Percentiles rank a stretch among this genome's conserved stretches.
Conservation (phyloP, 1,140 invertebrate genomes). For the Pissodes strobi region DNA sequence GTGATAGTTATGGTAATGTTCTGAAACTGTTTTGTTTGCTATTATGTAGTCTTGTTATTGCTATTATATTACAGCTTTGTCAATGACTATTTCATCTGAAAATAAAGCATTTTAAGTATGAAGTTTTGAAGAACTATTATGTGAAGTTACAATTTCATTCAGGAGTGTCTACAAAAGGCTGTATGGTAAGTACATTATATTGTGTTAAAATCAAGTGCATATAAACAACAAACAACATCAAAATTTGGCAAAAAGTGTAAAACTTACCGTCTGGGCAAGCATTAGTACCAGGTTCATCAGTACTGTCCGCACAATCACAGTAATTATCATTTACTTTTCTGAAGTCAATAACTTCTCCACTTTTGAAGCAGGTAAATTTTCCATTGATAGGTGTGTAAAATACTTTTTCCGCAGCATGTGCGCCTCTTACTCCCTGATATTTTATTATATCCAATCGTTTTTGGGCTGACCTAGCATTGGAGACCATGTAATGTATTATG, state of each 20-base stretch:
- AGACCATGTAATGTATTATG: conserved; percentile 39
- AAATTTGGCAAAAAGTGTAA: conserved; percentile 79
- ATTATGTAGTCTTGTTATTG: too few relatives aligned
- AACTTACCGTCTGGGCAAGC: conserved; percentile 60
- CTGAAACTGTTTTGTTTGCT: too few relatives aligned
- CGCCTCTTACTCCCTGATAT: conserved; percentile 42
- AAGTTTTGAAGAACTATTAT: too few relatives aligned
- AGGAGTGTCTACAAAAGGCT: too few relatives aligned
- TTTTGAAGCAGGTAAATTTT: conserved; percentile 57
- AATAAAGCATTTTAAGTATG: too few relatives aligned
- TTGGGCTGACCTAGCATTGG: not conserved
- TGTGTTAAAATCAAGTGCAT: too few relatives aligned
- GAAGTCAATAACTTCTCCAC: conserved; percentile 59
- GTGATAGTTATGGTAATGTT: too few relatives aligned
- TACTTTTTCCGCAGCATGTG: conserved; percentile 42
- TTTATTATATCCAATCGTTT: conserved; percentile 4
- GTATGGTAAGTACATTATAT: too few relatives aligned
- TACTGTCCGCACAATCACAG: conserved; percentile 94
- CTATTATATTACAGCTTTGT: too few relatives aligned
- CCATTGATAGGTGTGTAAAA: conserved; percentile 54
- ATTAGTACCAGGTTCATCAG: conserved; percentile 93
- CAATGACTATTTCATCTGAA: too few relatives aligned
- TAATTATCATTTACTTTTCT: conserved; percentile 94
- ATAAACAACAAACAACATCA: conserved; percentile 57
- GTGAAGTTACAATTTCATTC: too few relatives aligned